phyloP scores from a whole-genome alignment of 1,140 invertebrate genomes.

The Hycleus cichorii region DNA sequence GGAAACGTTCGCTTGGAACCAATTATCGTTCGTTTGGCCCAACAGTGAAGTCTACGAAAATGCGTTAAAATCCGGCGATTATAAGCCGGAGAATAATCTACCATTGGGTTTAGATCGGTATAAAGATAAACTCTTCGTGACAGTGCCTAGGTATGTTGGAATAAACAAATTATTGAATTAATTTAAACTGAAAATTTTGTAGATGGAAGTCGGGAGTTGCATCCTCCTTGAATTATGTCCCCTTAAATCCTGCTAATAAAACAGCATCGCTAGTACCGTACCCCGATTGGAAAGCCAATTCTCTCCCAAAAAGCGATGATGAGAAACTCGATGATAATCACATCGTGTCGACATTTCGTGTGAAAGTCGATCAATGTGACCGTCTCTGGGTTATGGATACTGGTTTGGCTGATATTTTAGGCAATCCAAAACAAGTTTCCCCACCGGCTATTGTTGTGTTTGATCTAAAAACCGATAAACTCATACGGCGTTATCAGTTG shows the following conservation, averaged over 20 bases:
- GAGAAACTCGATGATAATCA: slow-evolving; percentile 34
- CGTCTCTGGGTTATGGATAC: slow-evolving; percentile 69
- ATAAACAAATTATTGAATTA: background rate
- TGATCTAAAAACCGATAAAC: slow-evolving; percentile 62
- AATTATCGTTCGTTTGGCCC: slow-evolving; percentile 62
- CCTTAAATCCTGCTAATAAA: slow-evolving; percentile 46
- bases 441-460: slow-evolving; percentile 61
- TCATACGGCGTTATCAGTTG: slow-evolving; percentile 56
- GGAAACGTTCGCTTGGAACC: slow-evolving; percentile 58
- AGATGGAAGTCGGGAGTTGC: slow-evolving; percentile 68
- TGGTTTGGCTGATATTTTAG: slow-evolving; percentile 64
- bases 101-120: slow-evolving; percentile 65
- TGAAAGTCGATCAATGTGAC: slow-evolving; percentile 61
- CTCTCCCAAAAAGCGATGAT: slow-evolving; percentile 40
- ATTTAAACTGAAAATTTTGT: slow-evolving; percentile 2
- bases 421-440: slow-evolving; percentile 51
- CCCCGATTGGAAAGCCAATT: slow-evolving; percentile 58
- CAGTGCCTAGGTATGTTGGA: slow-evolving; percentile 52
- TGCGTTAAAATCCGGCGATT: slow-evolving; percentile 54
- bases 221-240: slow-evolving; percentile 62
- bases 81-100: slow-evolving; percentile 61
- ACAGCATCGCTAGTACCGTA: slow-evolving; percentile 61
- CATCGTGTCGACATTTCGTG: slow-evolving; percentile 47
- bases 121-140: slow-evolving; percentile 70
- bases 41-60: slow-evolving; percentile 49